Percentiles rank a stretch among this genome's conserved stretches.
phyloP scores from a whole-genome alignment of 1,140 invertebrate species.

The Anadara kagoshimensis region DNA sequence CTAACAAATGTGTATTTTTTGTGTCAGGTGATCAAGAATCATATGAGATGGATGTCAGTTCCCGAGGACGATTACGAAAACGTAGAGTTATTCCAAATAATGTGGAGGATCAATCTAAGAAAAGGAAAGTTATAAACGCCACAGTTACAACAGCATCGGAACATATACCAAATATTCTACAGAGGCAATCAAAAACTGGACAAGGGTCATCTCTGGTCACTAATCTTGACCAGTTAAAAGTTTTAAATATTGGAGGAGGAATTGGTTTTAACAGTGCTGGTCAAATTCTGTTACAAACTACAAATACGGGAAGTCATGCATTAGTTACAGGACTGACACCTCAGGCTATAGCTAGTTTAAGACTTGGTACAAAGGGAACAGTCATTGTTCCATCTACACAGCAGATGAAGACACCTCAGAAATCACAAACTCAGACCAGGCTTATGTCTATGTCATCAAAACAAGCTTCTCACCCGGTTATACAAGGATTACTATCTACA shows the following conservation, averaged over 20 bases:
- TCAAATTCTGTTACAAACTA: slow-evolving; percentile 11
- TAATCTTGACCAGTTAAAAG: no score
- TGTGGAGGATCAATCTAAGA: slow-evolving; percentile 60
- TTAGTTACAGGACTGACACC: slow-evolving; percentile 3
- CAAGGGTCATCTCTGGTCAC: no score
- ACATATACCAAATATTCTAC: slow-evolving; percentile 28
- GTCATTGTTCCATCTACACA: no score
- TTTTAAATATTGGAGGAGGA: no score
- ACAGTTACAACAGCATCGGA: slow-evolving; percentile 6
- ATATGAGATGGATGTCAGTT: slow-evolving; percentile 62
- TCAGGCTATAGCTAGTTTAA: background rate
- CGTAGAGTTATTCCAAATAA: slow-evolving; percentile 68
- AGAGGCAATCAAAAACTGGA: background rate
- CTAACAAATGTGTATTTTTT: background rate
- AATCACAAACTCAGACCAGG: no score
- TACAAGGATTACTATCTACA: slow-evolving; percentile 42
- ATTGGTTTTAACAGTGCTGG: background rate
- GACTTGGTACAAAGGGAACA: no score
- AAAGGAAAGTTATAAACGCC: slow-evolving; percentile 40
- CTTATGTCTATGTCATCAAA: no score
- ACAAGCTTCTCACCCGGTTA: slow-evolving; percentile 34
- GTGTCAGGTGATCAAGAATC: slow-evolving; percentile 39
- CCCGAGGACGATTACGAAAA: slow-evolving; percentile 65
- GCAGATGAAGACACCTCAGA: no score
- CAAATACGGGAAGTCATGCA: background rate